These are phyloP conservation scores for Chauna torquata DNA, from an alignment of 2,113 vertebrate genomes.

Conservation along the genomic window DNA sequence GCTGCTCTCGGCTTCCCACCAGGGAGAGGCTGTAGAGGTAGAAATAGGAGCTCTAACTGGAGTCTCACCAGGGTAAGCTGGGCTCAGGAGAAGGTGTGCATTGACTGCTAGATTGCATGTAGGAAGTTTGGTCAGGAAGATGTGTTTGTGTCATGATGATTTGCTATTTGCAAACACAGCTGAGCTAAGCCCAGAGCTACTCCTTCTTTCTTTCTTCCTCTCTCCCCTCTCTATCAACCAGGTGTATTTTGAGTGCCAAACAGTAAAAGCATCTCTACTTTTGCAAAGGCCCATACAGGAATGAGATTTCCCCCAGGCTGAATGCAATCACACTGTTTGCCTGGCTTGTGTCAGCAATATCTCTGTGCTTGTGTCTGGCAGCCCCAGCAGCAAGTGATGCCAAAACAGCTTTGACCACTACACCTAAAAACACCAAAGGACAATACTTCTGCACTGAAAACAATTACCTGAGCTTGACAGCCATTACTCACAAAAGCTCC, in stretches of 20 bases:
- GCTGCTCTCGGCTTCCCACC: fast-evolving
- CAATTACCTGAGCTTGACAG: background rate
- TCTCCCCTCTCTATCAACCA: background rate
- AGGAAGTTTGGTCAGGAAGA: background rate
- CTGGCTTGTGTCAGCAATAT: background rate
- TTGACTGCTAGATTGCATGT: fast-evolving
- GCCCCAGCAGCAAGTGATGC: background rate
- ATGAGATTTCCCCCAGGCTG: background rate
- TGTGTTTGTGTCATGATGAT: background rate
- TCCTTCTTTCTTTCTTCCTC: background rate
- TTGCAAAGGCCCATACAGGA: background rate
- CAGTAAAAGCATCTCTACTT: background rate
- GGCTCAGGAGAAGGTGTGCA: background rate
- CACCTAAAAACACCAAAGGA: background rate
- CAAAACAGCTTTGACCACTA: constrained; percentile 21
- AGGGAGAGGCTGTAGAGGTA: background rate
- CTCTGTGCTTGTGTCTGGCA: background rate
- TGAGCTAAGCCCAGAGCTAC: background rate
- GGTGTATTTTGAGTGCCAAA: background rate
- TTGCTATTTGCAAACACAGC: background rate
- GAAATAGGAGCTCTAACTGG: background rate
- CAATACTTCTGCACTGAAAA: background rate
- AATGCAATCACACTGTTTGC: background rate
- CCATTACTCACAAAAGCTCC: background rate
- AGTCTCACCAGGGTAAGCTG: background rate